Base-by-base conservation (phyloP, 2,113 vertebrate genomes). In the Neolamprologus tretocephalus region DNA sequence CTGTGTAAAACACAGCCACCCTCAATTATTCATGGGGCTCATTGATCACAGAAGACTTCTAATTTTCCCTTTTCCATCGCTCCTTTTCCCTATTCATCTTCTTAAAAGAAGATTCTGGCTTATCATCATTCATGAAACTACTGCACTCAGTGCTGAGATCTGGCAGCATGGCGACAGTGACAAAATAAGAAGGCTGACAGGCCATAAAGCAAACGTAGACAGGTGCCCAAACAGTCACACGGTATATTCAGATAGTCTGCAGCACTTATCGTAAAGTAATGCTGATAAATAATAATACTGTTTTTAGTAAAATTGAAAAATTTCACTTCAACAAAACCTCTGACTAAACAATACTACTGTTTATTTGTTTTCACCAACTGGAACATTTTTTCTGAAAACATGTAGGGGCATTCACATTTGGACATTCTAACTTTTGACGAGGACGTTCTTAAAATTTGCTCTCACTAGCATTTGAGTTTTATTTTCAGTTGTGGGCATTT, bases 11-110 rank as follows among this genome's bases (percentile, higher is more conserved):
- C 84, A 57, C 55, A 4, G 54, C 12, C 37, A 4, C 55, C 21
- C 81, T 94, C 55, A 93, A 93, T 93, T 91, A 96, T 96, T 95
- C 91, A 95, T 87, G 84, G 93, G 35, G 13, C 28, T 45, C 87
- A 93, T 91, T 89, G 85, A 95, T 93, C 91, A 91, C 81, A 81
- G 33, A 82, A 61, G 87, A 49, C 85, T 89, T 57, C 17, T 55
- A 28, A 84, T 83, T 55, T 75, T 47, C 55, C 19, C 14, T 63
- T 80, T 58, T 55, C 40, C 78, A n/a, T 71, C 10, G 8, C 10
- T 88, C n/a, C 26, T 26, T 17, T 68, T 26, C 47, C 81, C 63
- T 16, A 80, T 86, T 81, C 26, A 71, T 78, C 13, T 47, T 53
- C 14, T 37, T 55, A 49, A 75, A 86, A 88, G 35, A 28, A 58